These are phyloP conservation scores for Ctenomys sociabilis DNA, from an alignment of 2,113 vertebrate genomes.

Conservation along the genomic window DNA sequence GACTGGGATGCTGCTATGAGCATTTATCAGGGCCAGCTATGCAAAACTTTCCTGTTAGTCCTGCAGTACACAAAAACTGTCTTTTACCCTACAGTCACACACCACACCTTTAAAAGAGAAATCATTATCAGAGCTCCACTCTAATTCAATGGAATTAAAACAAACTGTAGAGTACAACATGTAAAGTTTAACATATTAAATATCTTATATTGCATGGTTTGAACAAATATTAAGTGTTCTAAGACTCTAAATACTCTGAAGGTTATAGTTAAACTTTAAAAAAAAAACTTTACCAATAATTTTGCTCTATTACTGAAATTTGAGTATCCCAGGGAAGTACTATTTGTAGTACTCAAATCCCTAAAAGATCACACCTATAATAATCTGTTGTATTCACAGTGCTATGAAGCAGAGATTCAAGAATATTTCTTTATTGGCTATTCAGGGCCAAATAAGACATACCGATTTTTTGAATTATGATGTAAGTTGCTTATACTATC, in stretches of 20 bases:
- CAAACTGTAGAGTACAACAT: neutral
- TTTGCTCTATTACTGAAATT: conserved; percentile 28
- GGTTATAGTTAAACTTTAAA: neutral
- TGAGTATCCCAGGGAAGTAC: neutral
- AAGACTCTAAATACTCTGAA: neutral
- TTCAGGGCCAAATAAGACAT: neutral
- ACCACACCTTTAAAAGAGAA: neutral
- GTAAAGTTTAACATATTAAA: neutral
- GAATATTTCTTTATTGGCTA: neutral
- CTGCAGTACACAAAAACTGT: neutral
- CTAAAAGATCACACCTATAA: neutral
- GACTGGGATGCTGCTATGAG: neutral
- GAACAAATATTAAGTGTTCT: neutral
- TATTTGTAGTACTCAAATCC: neutral
- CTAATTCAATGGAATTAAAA: conserved; percentile 3
- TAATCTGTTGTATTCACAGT: neutral
- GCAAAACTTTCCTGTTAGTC: neutral
- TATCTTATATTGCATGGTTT: neutral
- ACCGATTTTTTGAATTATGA: neutral
- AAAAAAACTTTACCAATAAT: neutral
- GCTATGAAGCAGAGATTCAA: neutral
- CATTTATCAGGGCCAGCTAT: neutral
- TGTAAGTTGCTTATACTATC: neutral
- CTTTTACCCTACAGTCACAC: neutral
- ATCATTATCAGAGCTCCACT: neutral